These are phyloP conservation scores for Cephus sareptanus DNA, from an alignment of 2,888 invertebrate genomes.

Conservation along the genomic window DNA sequence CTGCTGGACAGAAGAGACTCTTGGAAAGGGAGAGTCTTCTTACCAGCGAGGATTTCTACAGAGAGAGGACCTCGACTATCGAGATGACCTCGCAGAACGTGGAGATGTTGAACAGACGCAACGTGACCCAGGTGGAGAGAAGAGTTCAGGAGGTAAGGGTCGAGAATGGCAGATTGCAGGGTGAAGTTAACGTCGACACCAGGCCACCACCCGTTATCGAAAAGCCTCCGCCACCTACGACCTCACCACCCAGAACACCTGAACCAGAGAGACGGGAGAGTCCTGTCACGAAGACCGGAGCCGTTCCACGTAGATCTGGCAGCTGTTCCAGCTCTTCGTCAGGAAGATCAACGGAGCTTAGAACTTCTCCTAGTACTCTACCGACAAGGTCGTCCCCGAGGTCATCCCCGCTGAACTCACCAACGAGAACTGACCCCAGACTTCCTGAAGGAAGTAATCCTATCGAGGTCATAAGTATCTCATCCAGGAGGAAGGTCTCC, in stretches of 20 bases:
- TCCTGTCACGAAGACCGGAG: constrained; percentile 58
- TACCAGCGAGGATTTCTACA: constrained; percentile 49
- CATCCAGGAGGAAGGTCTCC: constrained; percentile 50
- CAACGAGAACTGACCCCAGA: constrained; percentile 21
- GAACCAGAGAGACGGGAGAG: constrained; percentile 54
- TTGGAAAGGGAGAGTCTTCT: not conserved
- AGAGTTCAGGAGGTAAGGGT: constrained; percentile 28
- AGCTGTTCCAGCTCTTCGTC: constrained; percentile 51
- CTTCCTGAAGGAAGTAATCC: constrained; percentile 11
- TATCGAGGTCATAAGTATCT: constrained; percentile 21
- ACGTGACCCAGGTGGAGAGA: constrained; percentile 38
- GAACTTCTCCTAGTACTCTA: constrained; percentile 34
- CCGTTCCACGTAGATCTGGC: constrained; percentile 48
- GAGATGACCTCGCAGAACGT: constrained; percentile 64
- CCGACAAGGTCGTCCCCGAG: constrained; percentile 34
- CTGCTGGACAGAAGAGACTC: constrained; percentile 5
- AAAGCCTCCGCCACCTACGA: constrained; percentile 45
- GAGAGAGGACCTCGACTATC: constrained; percentile 54
- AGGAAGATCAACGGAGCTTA: not conserved
- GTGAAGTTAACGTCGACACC: constrained; percentile 25
- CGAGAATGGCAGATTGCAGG: not conserved
- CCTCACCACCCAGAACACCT: constrained; percentile 53
- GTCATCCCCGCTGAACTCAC: constrained; percentile 26
- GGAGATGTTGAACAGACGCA: constrained; percentile 56
- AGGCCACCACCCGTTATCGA: constrained; percentile 24